A percentile compares a stretch with the other conserved stretches of the same genome.
These are phyloP conservation scores for Brachionus koreanus DNA, from an alignment of 1,140 invertebrate species.

Conservation along the genomic window DNA sequence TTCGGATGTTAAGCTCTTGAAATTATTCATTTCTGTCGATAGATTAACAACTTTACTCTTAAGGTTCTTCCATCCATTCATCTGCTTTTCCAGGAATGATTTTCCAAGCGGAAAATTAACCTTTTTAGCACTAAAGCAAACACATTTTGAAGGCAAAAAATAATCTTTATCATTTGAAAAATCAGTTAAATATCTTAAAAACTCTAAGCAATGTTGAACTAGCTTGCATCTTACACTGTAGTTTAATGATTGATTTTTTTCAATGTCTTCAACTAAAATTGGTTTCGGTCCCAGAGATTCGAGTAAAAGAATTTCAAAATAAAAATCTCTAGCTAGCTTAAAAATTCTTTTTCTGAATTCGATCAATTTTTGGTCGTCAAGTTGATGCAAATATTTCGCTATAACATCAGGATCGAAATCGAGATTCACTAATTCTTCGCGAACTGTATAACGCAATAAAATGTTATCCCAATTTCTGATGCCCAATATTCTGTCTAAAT, in stretches of 20 bases:
- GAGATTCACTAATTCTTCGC: not conserved
- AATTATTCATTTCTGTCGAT: not conserved
- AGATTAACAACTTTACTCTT: not conserved
- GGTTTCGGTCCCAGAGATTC: not conserved
- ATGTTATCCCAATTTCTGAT: constrained; percentile 13
- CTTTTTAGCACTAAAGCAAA: not conserved
- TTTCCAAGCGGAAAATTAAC: not conserved
- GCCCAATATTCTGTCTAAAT: constrained; percentile 5
- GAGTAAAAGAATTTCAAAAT: not conserved
- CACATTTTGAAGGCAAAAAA: not conserved
- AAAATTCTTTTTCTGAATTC: not conserved
- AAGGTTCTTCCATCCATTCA: not conserved
- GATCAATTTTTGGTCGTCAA: not conserved
- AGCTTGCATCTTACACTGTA: not conserved
- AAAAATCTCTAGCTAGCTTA: not conserved
- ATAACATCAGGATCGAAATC: not conserved
- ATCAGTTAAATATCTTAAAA: not conserved
- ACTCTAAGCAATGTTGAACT: not conserved
- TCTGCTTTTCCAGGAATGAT: constrained; percentile 4
- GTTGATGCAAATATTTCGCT: not conserved
- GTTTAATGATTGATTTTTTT: not conserved
- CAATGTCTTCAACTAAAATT: not conserved
- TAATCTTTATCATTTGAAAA: not conserved
- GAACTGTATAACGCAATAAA: not conserved
- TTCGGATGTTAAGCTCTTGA: not conserved